phyloP scores from a whole-genome alignment of 2,113 vertebrate genomes.

The Pyrgilauda ruficollis region DNA sequence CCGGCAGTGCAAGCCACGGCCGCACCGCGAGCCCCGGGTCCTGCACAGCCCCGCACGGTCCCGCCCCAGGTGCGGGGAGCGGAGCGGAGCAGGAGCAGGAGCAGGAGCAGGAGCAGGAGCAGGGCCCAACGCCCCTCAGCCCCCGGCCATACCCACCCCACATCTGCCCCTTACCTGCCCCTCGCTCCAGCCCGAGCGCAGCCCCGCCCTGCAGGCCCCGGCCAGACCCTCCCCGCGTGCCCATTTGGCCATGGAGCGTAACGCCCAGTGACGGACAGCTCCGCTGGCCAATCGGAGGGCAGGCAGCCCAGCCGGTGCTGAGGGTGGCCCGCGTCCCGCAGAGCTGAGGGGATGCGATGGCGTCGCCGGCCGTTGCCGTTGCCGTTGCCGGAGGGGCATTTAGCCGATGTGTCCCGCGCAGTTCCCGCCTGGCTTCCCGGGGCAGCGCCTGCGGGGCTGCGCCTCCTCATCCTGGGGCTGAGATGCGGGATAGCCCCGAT shows the following conservation, averaged over 20 bases:
- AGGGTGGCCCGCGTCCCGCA: fast-evolving
- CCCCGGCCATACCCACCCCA: no score
- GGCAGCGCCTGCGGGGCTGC: neutral
- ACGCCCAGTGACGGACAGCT: fast-evolving
- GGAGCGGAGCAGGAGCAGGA: neutral
- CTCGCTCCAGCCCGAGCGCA: neutral
- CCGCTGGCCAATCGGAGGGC: neutral
- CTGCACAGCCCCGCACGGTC: neutral
- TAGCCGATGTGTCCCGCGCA: fast-evolving
- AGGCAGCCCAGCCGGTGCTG: fast-evolving
- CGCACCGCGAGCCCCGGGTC: neutral
- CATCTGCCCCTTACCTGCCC: neutral
- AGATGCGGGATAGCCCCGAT: neutral
- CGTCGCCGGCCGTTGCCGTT: neutral
- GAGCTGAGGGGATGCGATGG: fast-evolving
- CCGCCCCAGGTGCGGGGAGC: no score
- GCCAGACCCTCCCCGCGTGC: fast-evolving
- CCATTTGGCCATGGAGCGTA: neutral
- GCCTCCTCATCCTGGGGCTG: neutral
- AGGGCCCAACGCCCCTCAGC: fast-evolving
- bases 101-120: no score
- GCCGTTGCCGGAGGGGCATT: no score
- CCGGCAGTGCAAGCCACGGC: neutral
- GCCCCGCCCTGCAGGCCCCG: neutral
- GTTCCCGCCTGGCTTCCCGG: neutral